These are phyloP conservation scores for Plutomurus gul DNA, from an alignment of 1,140 invertebrate species.

Conservation along the genomic window DNA sequence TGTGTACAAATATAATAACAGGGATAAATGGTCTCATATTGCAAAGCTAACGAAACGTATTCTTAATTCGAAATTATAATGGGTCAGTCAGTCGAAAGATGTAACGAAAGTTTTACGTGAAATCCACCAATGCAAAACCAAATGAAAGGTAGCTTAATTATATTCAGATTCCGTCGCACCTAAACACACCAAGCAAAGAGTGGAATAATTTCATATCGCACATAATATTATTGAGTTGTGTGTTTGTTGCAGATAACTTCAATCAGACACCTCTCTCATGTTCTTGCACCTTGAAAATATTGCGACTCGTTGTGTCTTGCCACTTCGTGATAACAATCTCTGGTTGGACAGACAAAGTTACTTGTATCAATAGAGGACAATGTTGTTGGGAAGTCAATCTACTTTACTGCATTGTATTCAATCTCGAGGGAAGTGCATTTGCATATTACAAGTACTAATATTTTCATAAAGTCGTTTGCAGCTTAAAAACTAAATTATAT, in stretches of 20 bases:
- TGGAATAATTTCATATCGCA: too few relatives aligned
- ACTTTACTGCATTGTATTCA: background rate
- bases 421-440: too few relatives aligned
- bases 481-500: slow-evolving; percentile 16
- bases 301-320: slow-evolving; percentile 10
- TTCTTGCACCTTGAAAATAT: slow-evolving; percentile 19
- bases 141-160: too few relatives aligned
- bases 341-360: slow-evolving; percentile 8
- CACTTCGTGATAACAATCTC: slow-evolving; percentile 8
- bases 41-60: background rate
- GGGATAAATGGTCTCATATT: background rate
- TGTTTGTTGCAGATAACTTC: background rate
- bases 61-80: background rate
- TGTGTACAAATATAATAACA: background rate
- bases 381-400: background rate
- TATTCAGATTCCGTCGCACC: too few relatives aligned
- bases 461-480: too few relatives aligned
- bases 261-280: background rate
- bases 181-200: too few relatives aligned
- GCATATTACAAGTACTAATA: background rate
- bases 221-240: too few relatives aligned
- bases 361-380: background rate
- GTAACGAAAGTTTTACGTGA: too few relatives aligned
- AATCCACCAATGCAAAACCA: too few relatives aligned
- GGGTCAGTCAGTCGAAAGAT: background rate